Percentiles rank a stretch among this genome's conserved stretches.
Conservation (phyloP, 2,797 vertebrate genomes). For the Xiphorhynchus erythropygius region DNA sequence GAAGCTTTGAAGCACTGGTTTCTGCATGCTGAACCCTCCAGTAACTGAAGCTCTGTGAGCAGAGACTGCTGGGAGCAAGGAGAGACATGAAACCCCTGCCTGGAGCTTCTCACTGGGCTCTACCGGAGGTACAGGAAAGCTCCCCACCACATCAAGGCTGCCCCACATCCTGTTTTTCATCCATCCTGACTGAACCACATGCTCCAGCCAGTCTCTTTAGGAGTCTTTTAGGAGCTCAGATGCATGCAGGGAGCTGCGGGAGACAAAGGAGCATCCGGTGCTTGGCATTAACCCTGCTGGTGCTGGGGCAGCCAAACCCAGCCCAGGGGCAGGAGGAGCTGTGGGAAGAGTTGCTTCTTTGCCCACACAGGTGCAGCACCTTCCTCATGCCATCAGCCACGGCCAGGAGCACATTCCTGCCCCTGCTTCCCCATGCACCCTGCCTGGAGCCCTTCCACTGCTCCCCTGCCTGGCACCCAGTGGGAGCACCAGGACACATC, state of each 20-base stretch:
- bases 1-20: slow-evolving; percentile 62
- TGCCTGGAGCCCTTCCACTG: background rate
- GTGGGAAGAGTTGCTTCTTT: background rate
- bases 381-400: background rate
- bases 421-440: background rate
- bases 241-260: background rate
- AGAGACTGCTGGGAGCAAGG: background rate
- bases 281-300: background rate
- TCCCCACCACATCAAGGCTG: background rate
- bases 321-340: background rate
- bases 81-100: background rate
- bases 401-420: background rate
- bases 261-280: background rate
- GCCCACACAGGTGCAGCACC: background rate
- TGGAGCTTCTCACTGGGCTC: background rate
- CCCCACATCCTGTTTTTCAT: background rate
- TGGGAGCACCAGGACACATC: background rate
- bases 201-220: background rate
- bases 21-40: background rate
- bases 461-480: background rate
- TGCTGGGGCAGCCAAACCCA: background rate
- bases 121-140: background rate
- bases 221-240: background rate
- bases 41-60: background rate
- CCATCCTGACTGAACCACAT: background rate